Percentiles rank a stretch among this genome's conserved stretches.
These are phyloP conservation scores for Pyrrhosoma nymphula DNA, from an alignment of 2,888 invertebrate genomes.

Conservation along the genomic window DNA sequence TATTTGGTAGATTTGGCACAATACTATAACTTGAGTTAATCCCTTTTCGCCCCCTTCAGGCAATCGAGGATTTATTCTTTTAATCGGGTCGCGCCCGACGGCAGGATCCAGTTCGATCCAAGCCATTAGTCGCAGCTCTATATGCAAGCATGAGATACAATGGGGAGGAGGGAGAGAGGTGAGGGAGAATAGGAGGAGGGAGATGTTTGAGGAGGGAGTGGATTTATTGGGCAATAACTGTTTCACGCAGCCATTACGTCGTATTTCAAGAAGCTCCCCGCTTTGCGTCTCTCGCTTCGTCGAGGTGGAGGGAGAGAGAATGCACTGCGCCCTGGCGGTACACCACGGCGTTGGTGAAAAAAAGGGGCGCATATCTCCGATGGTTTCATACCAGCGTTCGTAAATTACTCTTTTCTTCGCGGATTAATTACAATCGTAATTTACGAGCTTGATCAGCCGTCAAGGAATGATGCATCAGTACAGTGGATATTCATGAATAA, in stretches of 20 bases:
- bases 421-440: not conserved
- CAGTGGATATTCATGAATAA: not conserved
- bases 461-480: not conserved
- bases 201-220: not conserved
- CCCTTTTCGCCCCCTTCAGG: not conserved
- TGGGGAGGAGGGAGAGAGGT: not conserved
- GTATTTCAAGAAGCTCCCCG: not conserved
- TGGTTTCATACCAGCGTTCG: not conserved
- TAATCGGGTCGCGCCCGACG: not conserved
- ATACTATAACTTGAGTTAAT: not conserved
- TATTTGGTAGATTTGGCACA: not conserved
- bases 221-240: slow-evolving; percentile 2
- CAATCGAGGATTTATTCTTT: not conserved
- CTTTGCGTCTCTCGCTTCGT: not conserved
- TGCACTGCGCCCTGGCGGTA: not conserved
- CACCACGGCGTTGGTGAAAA: not conserved
- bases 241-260: not conserved
- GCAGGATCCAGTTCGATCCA: not conserved
- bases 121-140: not conserved
- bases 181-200: not conserved
- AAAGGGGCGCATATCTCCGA: not conserved
- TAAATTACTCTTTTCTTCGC: slow-evolving; percentile 2
- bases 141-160: not conserved
- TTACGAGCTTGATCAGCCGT: not conserved
- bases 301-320: not conserved